phyloP scores from a whole-genome alignment of 2,113 vertebrate species.

The Oreotrochilus melanogaster region DNA sequence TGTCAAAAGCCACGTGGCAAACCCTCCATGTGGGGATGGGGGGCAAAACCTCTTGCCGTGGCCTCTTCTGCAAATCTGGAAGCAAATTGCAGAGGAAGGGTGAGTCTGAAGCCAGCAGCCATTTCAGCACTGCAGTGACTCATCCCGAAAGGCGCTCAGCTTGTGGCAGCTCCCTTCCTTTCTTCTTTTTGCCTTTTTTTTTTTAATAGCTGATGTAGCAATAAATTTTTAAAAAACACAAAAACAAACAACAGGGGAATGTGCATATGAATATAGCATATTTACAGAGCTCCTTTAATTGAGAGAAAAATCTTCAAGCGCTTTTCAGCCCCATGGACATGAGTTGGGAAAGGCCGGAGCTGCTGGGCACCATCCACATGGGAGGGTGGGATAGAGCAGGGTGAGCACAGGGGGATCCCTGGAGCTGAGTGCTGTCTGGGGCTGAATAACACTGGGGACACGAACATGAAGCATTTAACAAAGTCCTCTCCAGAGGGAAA shows the following conservation, averaged over 20 bases:
- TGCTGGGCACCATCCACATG: neutral
- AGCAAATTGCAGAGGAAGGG: constrained; percentile 27
- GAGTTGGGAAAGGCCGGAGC: neutral
- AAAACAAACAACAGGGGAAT: neutral
- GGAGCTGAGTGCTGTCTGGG: neutral
- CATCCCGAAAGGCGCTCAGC: constrained; percentile 45
- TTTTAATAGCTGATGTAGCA: constrained; percentile 49
- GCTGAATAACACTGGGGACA: neutral
- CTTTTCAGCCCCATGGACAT: neutral
- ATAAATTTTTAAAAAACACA: neutral
- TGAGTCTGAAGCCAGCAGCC: constrained; percentile 63
- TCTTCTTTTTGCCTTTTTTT: neutral
- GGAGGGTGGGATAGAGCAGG: neutral
- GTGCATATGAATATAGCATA: neutral
- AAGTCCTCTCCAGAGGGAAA: constrained; percentile 12
- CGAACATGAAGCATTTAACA: neutral
- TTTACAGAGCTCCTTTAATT: constrained; percentile 27
- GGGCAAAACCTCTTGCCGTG: neutral
- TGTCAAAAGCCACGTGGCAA: neutral
- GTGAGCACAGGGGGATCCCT: neutral
- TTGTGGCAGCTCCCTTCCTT: constrained; percentile 49
- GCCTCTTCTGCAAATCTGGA: neutral
- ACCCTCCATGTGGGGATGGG: rapidly evolving
- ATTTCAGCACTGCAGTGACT: constrained; percentile 62
- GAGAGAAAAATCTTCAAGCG: constrained; percentile 3